These are phyloP conservation scores for Coreoperca whiteheadi DNA, from an alignment of 2,113 vertebrate species.

Conservation along the genomic window DNA sequence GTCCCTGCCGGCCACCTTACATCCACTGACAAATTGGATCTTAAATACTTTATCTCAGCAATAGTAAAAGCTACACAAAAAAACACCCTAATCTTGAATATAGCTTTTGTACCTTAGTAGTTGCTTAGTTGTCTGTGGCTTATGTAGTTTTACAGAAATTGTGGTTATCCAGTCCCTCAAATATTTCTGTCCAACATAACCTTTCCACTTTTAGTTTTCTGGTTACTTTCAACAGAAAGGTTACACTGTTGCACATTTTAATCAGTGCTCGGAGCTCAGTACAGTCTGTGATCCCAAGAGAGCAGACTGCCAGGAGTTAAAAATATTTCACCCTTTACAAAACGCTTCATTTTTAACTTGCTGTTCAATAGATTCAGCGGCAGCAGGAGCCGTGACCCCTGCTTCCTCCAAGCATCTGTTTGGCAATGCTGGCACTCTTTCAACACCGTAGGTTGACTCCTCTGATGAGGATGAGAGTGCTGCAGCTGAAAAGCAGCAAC, in stretches of 20 bases:
- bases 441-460: conserved; percentile 29
- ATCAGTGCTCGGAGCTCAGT: neutral
- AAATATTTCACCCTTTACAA: conserved; percentile 46
- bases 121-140: neutral
- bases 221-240: neutral
- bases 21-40: neutral
- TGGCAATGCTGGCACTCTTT: conserved; percentile 12
- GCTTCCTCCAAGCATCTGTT: conserved; percentile 35
- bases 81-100: neutral
- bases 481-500: conserved; percentile 31
- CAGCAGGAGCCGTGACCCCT: conserved; percentile 27
- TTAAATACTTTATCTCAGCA: neutral
- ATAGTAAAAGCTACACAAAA: neutral
- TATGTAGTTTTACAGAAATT: neutral
- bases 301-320: conserved; percentile 29
- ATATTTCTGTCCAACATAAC: conserved; percentile 6
- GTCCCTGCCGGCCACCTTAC: neutral
- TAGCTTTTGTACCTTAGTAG: neutral
- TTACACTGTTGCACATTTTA: conserved; percentile 3
- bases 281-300: conserved; percentile 19
- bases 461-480: conserved; percentile 27
- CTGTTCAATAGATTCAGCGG: conserved; percentile 10
- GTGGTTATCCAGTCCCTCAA: neutral
- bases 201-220: conserved; percentile 1
- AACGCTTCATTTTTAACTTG: conserved; percentile 31